phyloP scores from a whole-genome alignment of 1,140 invertebrate species.

The Papilio helenus region DNA sequence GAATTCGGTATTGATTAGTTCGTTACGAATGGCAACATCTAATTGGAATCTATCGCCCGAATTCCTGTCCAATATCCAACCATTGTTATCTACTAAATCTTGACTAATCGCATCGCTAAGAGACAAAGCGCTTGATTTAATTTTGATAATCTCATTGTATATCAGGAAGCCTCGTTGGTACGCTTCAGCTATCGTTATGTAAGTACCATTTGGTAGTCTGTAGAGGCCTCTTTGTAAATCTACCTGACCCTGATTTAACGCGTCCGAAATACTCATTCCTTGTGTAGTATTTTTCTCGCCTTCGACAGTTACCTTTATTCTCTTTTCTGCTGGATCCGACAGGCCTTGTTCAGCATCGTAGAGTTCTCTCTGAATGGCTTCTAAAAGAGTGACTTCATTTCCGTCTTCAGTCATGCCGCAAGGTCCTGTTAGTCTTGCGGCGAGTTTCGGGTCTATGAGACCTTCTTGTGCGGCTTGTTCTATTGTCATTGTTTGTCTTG shows the following conservation, averaged over 20 bases:
- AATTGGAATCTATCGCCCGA: constrained; percentile 91
- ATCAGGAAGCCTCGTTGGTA: constrained; percentile 89
- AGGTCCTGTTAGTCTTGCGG: constrained; percentile 88
- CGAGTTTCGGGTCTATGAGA: constrained; percentile 89
- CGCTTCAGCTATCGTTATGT: constrained; percentile 91
- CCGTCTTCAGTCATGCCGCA: constrained; percentile 92
- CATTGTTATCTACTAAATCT: constrained; percentile 90
- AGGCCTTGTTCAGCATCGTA: constrained; percentile 91
- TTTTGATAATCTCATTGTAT: constrained; percentile 88
- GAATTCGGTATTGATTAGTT: constrained; percentile 89
- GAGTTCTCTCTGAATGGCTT: constrained; percentile 95
- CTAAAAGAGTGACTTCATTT: constrained; percentile 90
- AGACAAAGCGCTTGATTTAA: constrained; percentile 89
- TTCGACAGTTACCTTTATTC: constrained; percentile 90
- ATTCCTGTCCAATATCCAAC: constrained; percentile 92
- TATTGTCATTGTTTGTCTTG: constrained; percentile 87
- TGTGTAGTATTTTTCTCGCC: constrained; percentile 81
- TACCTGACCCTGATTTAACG: constrained; percentile 90
- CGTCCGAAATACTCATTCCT: constrained; percentile 88
- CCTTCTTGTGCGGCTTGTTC: constrained; percentile 91
- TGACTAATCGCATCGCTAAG: constrained; percentile 92
- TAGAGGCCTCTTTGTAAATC: constrained; percentile 91
- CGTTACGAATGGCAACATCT: constrained; percentile 90
- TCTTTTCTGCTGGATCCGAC: constrained; percentile 87
- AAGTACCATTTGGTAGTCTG: constrained; percentile 86